Evolutionary conservation across 2,888 invertebrate genomes (phyloP), one percentile per base, ranked within the genome.

Genomic region (Ormyrus thymus): DNA sequence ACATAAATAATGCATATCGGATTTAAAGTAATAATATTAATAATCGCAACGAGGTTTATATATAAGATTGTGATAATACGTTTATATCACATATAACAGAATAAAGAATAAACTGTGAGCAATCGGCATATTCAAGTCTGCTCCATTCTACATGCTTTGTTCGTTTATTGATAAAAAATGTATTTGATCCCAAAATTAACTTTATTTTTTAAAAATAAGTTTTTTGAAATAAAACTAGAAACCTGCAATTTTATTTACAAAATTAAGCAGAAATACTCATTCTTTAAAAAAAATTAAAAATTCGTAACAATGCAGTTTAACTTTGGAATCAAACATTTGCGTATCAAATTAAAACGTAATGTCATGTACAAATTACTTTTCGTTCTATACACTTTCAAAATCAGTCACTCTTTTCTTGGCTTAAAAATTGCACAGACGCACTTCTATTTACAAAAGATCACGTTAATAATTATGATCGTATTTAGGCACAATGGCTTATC

Each of bases 81-180:
- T 61, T 84, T 82, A 83, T 84, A 86, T 86, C 85, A 86, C 85
- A 85, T 86, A 83, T 84, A 86, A 85, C 84, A 83, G 82, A 85
- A 74, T 83, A 85, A 80, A 81, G 75, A 80, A 82, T 84, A 83
- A 84, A 81, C 80, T 76, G n/a, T 53, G 10, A 62, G 15, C 65
- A 51, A 29, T 29, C 29, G 13, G 55, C 4, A 50, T 51, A 46
- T 45, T 48, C 43, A 56, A 66, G 43, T 58, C 4, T 66, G 48
- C 11, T 53, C 29, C 59, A 61, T 59, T 72, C 56, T 53, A 10
- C 13, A 53, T 29, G 50, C 29, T 66, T 46, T 56, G 13, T n/a
- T 45, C 15, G 5, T 43, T 62, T 10, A 29, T 29, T 53, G 51
- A 0, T 15, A 51, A 46, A 51, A 53, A 48, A 61, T 50, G 55